These are phyloP conservation scores for Lepidostoma basale DNA, from an alignment of 1,140 invertebrate species.

Conservation along the genomic window DNA sequence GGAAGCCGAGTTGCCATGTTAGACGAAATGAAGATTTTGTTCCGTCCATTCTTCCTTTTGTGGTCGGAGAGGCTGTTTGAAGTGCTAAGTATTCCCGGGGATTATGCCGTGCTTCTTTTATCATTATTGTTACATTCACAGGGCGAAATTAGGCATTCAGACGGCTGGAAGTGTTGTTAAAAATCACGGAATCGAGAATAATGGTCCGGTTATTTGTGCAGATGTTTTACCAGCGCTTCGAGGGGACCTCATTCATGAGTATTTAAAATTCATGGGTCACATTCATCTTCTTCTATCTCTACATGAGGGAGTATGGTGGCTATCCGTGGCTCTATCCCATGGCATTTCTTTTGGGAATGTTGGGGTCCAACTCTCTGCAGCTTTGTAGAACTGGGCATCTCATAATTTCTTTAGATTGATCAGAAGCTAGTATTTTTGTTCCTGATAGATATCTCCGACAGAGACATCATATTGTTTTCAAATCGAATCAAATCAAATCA, in stretches of 20 bases:
- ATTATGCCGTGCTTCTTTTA: conserved; percentile 22
- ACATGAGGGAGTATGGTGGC: too few relatives aligned
- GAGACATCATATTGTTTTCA: too few relatives aligned
- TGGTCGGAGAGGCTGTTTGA: conserved; percentile 26
- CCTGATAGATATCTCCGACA: too few relatives aligned
- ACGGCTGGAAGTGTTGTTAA: conserved; percentile 19
- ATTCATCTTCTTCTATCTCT: too few relatives aligned
- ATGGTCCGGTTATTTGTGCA: conserved; percentile 8
- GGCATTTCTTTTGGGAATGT: too few relatives aligned
- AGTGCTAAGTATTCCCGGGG: conserved; percentile 25
- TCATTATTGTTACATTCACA: conserved; percentile 18
- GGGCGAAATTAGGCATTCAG: conserved; percentile 17
- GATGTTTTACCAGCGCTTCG: conserved; percentile 7
- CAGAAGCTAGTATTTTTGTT: too few relatives aligned
- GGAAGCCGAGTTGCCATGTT: conserved; percentile 6
- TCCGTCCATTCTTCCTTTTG: conserved; percentile 23
- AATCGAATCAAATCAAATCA: too few relatives aligned
- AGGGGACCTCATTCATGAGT: conserved; percentile 4
- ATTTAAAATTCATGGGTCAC: neutral
- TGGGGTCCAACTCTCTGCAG: too few relatives aligned
- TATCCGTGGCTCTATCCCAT: too few relatives aligned
- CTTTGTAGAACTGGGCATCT: too few relatives aligned
- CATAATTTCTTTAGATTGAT: too few relatives aligned
- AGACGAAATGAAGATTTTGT: conserved; percentile 30
- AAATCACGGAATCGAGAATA: neutral